A percentile compares a stretch with the other conserved stretches of the same genome.
These are phyloP conservation scores for Polypedilum vanderplanki DNA, from an alignment of 1,140 invertebrate genomes.

Conservation along the genomic window DNA sequence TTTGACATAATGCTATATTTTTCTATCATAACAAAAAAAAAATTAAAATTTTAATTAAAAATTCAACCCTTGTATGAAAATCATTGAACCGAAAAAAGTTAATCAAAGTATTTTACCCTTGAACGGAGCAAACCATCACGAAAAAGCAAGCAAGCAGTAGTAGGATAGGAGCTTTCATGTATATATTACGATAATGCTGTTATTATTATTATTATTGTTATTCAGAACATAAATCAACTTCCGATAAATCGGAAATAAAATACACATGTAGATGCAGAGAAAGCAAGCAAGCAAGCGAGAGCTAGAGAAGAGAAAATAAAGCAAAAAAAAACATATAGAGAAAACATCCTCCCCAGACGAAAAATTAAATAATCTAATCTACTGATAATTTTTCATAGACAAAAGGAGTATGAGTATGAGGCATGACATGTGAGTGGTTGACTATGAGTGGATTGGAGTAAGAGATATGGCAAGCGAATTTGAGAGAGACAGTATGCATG, in stretches of 20 bases:
- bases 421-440: background rate
- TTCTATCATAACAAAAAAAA: no score
- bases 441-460: background rate
- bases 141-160: no score
- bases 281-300: no score
- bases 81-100: no score
- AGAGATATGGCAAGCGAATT: background rate
- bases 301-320: no score
- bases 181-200: background rate
- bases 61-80: no score
- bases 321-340: no score
- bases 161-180: background rate
- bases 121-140: no score
- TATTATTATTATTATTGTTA: background rate
- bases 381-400: slow-evolving; percentile 6
- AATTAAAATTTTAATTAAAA: no score
- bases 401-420: background rate
- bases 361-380: background rate
- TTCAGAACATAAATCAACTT: slow-evolving; percentile 8
- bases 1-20: no score
- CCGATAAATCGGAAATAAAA: slow-evolving; percentile 17
- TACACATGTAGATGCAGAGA: background rate
- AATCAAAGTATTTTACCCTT: no score
- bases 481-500: background rate
- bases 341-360: background rate